Conservation (phyloP, 1,140 invertebrate species). For the Sitobion miscanthi region DNA sequence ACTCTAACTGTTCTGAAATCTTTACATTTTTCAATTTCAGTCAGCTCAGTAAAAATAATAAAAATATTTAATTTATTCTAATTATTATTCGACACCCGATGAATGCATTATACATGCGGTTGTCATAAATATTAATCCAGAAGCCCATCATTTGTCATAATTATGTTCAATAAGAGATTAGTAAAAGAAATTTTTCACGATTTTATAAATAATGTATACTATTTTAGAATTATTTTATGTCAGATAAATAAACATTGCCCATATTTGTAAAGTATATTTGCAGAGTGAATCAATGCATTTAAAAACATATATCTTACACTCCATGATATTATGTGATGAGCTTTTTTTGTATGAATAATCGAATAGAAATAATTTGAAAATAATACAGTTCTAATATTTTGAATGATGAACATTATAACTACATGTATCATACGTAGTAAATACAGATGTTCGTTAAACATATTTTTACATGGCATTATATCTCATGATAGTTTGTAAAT, state of each 20-base stretch:
- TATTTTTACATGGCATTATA: not conserved
- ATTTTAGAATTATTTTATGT: not conserved
- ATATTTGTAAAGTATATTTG: not conserved
- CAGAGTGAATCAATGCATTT: not conserved
- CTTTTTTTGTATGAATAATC: not conserved
- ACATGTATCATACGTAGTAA: not conserved
- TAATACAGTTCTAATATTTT: not conserved
- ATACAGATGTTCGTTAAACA: not conserved
- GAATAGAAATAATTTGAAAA: not conserved
- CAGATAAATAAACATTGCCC: not conserved
- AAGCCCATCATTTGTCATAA: not conserved
- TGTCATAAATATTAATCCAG: not conserved
- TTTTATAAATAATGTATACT: not conserved
- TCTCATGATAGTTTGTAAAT: not conserved
- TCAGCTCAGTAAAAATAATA: not conserved
- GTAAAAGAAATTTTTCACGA: not conserved
- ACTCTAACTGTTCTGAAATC: not conserved
- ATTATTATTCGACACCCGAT: not conserved
- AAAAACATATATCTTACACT: not conserved
- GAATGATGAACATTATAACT: not conserved
- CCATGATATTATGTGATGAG: not conserved
- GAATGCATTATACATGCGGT: not conserved
- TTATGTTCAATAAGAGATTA: not conserved
- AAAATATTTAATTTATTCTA: slow-evolving; percentile 1
- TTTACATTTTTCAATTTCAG: not conserved